Conservation (phyloP, 2,888 invertebrate genomes). For the Oconnorella tubifera region DNA sequence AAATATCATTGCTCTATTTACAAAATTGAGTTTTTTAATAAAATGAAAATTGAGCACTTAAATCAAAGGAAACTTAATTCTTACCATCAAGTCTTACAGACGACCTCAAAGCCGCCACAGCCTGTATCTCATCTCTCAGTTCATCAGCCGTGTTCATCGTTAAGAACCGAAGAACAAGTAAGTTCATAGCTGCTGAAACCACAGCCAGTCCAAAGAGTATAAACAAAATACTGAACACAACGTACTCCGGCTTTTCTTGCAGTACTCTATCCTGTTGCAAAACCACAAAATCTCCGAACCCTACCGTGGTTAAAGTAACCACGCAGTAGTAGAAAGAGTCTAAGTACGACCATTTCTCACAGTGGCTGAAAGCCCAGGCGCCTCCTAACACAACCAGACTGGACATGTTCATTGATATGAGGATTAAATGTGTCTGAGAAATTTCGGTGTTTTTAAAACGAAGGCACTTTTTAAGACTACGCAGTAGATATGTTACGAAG, state of each 20-base stretch:
- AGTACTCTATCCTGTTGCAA: conserved; percentile 76
- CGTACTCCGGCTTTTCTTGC: conserved; percentile 77
- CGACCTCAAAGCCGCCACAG: conserved; percentile 85
- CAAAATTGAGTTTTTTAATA: too few species aligned
- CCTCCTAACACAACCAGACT: conserved; percentile 91
- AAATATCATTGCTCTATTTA: too few species aligned
- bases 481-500: conserved; percentile 90
- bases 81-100: conserved; percentile 93
- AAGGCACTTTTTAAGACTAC: conserved; percentile 79
- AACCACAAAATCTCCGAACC: conserved; percentile 94
- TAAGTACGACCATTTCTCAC: conserved; percentile 89
- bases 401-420: conserved; percentile 70
- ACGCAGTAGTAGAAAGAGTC: conserved; percentile 94
- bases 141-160: conserved; percentile 98
- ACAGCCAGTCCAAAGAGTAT: conserved; percentile 98
- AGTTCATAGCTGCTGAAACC: conserved; percentile 95
- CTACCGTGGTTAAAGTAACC: conserved; percentile 94
- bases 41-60: too few species aligned
- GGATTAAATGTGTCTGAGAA: conserved; percentile 91
- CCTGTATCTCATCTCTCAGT: conserved; percentile 89
- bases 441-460: conserved; percentile 68
- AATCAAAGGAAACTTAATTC: too few species aligned
- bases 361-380: conserved; percentile 87
- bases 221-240: conserved; percentile 91
- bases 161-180: conserved; percentile 92